phyloP scores from a whole-genome alignment of 2,797 vertebrate genomes.

The Ptychadena robeensis region DNA sequence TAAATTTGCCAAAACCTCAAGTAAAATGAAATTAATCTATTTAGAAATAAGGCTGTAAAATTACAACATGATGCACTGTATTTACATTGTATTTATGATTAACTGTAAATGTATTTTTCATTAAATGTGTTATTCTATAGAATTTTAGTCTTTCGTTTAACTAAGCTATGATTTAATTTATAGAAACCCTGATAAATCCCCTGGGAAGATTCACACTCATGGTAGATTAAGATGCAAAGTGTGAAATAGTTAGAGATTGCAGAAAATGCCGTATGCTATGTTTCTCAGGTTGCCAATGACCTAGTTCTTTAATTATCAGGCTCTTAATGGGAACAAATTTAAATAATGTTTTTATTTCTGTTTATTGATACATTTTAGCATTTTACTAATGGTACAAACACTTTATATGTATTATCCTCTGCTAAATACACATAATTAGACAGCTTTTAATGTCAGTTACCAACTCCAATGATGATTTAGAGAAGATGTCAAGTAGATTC shows the following conservation, averaged over 20 bases:
- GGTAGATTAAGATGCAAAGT: constrained; percentile 14
- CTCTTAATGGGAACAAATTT: constrained; percentile 34
- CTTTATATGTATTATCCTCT: not conserved
- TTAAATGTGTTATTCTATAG: not conserved
- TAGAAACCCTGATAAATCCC: constrained; percentile 5
- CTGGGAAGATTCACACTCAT: constrained; percentile 24
- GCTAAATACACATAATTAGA: constrained; percentile 22
- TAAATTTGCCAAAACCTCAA: no score
- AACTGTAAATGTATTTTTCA: not conserved
- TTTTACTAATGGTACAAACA: constrained; percentile 12
- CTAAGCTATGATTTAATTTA: not conserved
- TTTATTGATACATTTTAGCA: constrained; percentile 9
- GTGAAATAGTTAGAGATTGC: constrained; percentile 18
- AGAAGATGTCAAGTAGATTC: not conserved
- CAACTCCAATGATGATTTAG: not conserved
- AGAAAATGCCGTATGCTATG: not conserved
- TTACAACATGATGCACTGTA: no score
- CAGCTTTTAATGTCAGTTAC: not conserved
- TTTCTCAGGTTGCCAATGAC: constrained; percentile 38
- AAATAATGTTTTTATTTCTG: constrained; percentile 1
- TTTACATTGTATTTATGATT: no score
- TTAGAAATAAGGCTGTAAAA: no score
- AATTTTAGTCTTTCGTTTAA: not conserved
- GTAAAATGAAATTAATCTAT: no score
- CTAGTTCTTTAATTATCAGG: constrained; percentile 39